Conservation (phyloP, 2,113 vertebrate species). For the Periophthalmus modestus region DNA sequence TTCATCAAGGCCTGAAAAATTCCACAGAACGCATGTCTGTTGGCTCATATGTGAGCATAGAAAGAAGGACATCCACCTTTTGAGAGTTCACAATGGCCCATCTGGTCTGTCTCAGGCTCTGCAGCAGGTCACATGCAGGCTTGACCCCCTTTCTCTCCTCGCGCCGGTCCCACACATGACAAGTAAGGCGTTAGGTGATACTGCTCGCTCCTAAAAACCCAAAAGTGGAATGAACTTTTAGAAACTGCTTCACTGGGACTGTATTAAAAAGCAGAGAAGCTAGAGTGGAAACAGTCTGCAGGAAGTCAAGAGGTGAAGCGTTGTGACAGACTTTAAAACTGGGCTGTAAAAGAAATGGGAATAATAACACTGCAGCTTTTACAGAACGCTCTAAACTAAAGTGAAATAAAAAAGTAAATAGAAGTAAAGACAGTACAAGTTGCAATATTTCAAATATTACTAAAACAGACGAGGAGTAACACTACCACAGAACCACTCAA, state of each 20-base stretch:
- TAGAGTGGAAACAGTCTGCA: slow-evolving; percentile 51
- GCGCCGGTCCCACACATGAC: slow-evolving; percentile 41
- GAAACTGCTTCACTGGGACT: slow-evolving; percentile 46
- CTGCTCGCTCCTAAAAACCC: slow-evolving; percentile 45
- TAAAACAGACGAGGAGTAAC: too few relatives aligned
- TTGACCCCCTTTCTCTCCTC: slow-evolving; percentile 66
- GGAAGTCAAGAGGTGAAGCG: slow-evolving; percentile 41
- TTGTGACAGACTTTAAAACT: slow-evolving; percentile 55
- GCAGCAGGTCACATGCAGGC: slow-evolving; percentile 60
- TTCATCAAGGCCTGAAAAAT: slow-evolving; percentile 31
- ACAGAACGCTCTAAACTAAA: slow-evolving; percentile 26
- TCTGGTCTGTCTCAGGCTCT: slow-evolving; percentile 70
- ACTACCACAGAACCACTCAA: too few relatives aligned
- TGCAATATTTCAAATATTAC: too few relatives aligned
- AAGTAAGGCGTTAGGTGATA: slow-evolving; percentile 69
- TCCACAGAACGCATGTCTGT: slow-evolving; percentile 13
- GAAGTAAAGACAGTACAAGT: neutral
- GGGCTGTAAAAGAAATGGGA: slow-evolving; percentile 23
- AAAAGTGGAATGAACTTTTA: slow-evolving; percentile 19
- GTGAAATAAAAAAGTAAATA: neutral
- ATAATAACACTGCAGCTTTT: slow-evolving; percentile 41
- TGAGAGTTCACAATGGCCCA: slow-evolving; percentile 35
- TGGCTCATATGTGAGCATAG: slow-evolving; percentile 8
- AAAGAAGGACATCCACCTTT: slow-evolving; percentile 23
- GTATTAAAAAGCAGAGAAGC: slow-evolving; percentile 61